phyloP scores from a whole-genome alignment of 35 echinoderm and acorn worm genomes.

The Nesometra sesokonis region DNA sequence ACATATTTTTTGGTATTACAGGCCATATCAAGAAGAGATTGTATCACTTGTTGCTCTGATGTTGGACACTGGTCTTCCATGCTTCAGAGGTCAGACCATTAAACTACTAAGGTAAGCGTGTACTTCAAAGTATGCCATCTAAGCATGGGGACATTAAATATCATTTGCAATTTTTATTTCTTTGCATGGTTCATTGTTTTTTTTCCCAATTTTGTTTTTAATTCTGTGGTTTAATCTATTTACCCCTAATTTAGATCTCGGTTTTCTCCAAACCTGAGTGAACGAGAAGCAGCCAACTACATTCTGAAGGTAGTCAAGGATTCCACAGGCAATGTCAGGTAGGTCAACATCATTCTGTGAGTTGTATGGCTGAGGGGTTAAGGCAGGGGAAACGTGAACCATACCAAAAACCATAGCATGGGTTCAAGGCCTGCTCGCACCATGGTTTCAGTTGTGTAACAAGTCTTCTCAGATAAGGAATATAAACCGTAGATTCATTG shows the following conservation, averaged over 20 bases:
- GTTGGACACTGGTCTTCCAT: slow-evolving; percentile 94
- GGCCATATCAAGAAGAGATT: slow-evolving; percentile 96
- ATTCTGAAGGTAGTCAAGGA: slow-evolving; percentile 76
- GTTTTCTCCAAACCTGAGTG: slow-evolving; percentile 81
- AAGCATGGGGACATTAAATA: not conserved
- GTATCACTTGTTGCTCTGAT: slow-evolving; percentile 82
- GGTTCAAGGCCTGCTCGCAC: too few relatives aligned
- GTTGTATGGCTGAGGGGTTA: too few relatives aligned
- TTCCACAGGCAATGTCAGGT: slow-evolving; percentile 89
- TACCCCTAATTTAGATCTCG: slow-evolving; percentile 22
- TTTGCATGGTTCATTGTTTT: not conserved
- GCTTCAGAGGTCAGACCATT: slow-evolving; percentile 89
- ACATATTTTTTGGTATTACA: not conserved
- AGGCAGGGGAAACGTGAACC: too few relatives aligned
- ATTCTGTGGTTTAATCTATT: not conserved
- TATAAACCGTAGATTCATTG: too few relatives aligned
- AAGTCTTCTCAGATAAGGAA: too few relatives aligned
- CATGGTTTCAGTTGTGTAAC: too few relatives aligned
- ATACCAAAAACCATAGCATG: too few relatives aligned
- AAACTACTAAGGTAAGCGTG: slow-evolving; percentile 70
- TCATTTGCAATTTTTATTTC: not conserved
- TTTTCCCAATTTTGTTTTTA: too few relatives aligned
- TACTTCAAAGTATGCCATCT: too few relatives aligned
- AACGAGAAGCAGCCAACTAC: slow-evolving; percentile 81
- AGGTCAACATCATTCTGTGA: not conserved